Conservation (phyloP, 2,113 vertebrate species). For the Piaya cayana region DNA sequence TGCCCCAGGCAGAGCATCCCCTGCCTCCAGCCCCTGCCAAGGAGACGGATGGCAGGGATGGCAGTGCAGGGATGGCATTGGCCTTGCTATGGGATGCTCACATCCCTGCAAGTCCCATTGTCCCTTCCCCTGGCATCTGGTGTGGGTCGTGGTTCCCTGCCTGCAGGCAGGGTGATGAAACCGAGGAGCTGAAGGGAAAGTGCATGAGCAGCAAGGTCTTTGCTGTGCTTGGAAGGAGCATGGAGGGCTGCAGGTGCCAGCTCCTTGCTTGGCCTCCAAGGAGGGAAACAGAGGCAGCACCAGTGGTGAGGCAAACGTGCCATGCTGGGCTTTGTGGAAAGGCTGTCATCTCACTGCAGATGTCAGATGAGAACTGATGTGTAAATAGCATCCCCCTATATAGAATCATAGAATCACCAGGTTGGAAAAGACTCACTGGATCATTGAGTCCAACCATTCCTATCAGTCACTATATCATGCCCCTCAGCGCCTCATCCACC, state of each 20-base stretch:
- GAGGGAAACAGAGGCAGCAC: slow-evolving; percentile 15
- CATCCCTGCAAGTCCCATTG: background rate
- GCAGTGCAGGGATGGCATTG: background rate
- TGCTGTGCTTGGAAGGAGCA: background rate
- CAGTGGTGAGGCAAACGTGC: rapidly evolving
- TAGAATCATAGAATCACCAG: no score
- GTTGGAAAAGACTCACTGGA: no score
- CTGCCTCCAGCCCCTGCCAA: background rate
- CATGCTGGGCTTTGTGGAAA: background rate
- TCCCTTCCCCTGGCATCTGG: background rate
- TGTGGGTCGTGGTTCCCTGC: rapidly evolving
- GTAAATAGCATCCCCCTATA: background rate
- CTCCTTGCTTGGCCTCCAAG: background rate
- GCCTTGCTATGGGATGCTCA: rapidly evolving
- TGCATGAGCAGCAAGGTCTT: rapidly evolving
- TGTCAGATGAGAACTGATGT: background rate
- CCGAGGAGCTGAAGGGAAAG: background rate
- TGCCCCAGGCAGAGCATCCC: background rate
- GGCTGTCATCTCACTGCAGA: background rate
- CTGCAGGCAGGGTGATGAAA: background rate
- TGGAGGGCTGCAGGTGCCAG: background rate
- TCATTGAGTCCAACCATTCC: no score
- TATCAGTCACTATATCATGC: no score
- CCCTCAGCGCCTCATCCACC: no score
- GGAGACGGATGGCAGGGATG: background rate